Percentiles rank a stretch among this genome's conserved stretches.
Conservation (phyloP, 2,888 invertebrate species). For the Drosophila anomelani region DNA sequence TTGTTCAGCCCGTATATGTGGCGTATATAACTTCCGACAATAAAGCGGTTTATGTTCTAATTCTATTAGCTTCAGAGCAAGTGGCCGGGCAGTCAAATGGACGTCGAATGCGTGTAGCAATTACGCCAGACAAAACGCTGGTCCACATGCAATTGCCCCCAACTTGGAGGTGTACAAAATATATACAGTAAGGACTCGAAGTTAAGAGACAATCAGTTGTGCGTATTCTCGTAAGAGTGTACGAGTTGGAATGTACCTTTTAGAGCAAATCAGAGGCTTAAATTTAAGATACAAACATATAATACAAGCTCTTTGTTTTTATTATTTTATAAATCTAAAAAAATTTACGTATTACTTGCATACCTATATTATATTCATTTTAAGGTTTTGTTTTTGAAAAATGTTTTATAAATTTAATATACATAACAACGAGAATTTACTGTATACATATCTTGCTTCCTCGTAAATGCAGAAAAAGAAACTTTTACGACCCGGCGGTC, state of each 20-base stretch:
- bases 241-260: not conserved
- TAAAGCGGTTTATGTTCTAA: conserved; percentile 77
- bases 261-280: not conserved
- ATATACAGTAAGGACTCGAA: not conserved
- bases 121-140: conserved; percentile 53
- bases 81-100: conserved; percentile 41
- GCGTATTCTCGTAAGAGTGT: not conserved
- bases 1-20: conserved; percentile 24
- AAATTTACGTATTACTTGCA: too few relatives aligned
- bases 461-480: conserved; percentile 26
- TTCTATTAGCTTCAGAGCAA: conserved; percentile 70
- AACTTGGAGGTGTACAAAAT: not conserved
- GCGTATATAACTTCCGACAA: conserved; percentile 50
- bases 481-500: conserved; percentile 30
- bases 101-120: conserved; percentile 62
- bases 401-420: not conserved
- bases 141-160: conserved; percentile 30
- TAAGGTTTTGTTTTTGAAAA: too few relatives aligned
- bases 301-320: too few relatives aligned
- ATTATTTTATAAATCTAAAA: too few relatives aligned
- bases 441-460: not conserved
- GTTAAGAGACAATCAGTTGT: too few relatives aligned
- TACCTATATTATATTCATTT: too few relatives aligned
- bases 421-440: not conserved
- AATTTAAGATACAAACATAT: not conserved